Base-by-base conservation (phyloP, 2,888 invertebrate genomes). In the Plebejus melissa region DNA sequence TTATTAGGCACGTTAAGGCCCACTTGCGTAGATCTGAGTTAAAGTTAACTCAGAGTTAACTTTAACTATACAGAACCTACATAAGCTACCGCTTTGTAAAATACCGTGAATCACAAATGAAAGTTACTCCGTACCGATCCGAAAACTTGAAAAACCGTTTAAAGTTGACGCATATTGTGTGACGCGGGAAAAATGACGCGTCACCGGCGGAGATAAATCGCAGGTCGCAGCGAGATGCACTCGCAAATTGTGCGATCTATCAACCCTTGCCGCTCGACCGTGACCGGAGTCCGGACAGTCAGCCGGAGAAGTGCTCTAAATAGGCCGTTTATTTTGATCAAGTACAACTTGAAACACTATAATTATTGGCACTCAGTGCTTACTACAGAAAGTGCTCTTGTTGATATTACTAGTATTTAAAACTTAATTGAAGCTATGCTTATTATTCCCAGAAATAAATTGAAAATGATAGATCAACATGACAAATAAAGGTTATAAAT, bases 221-320 rank as follows among this genome's bases (percentile, higher is more conserved):
- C 80, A 82, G 83, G 83, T 82, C 84, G 82, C 84, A 86, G 85
- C 86, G 86, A 87, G 88, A 87, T 90, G 90, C 90, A 89, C 87
- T 90, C 85, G 82, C 81, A 88, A 89, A 90, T 88, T 88, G 90
- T 90, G 87, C 87, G 86, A 88, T 90, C 85, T 86, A 88, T 87
- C 89, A 91, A 90, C 91, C 91, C 91, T 91, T 90, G 84, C 86
- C 81, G 83, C 80, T 86, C 83, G 84, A 88, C 86, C 90, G 85
- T 90, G 87, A 90, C 89, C 74, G 86, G 83, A 89, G 87, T 90
- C 89, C 74, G 86, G 83, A 89, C 83, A 78, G 79, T 81, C 79
- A 78, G 2, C 75, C 1, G 72, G 57, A 81, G 76, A 81, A 82
- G 78, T 41, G 16, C 13, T 60, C 72, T 3, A 58, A 32, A 22